These are phyloP conservation scores for Crossocerus cetratus DNA, from an alignment of 2,888 invertebrate genomes.

Conservation along the genomic window DNA sequence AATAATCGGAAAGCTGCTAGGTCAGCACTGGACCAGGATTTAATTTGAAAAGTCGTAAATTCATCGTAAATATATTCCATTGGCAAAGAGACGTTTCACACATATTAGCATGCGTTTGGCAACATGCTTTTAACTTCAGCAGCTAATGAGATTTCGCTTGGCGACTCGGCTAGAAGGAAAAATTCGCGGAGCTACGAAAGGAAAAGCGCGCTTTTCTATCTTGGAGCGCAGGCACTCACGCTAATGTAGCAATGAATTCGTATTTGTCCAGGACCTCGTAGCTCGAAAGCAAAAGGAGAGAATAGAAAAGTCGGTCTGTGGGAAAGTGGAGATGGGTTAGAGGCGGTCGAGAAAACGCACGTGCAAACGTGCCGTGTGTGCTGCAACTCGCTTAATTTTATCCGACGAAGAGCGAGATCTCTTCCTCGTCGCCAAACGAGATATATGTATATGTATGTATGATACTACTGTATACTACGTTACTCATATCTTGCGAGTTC, in stretches of 20 bases:
- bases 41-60: background rate
- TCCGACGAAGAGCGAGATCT: conserved; percentile 34
- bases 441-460: conserved; percentile 6
- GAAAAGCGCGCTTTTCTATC: conserved; percentile 23
- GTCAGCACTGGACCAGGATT: background rate
- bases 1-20: background rate
- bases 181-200: conserved; percentile 10
- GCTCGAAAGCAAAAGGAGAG: conserved; percentile 45
- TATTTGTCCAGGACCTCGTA: conserved; percentile 61
- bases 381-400: conserved; percentile 52
- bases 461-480: too few species aligned
- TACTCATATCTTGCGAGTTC: too few species aligned
- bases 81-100: background rate
- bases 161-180: background rate
- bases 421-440: conserved; percentile 28
- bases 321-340: background rate
- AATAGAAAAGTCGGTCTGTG: conserved; percentile 18
- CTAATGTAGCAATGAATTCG: conserved; percentile 67
- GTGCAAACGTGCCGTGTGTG: conserved; percentile 47
- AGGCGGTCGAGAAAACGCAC: conserved; percentile 39
- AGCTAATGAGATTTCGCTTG: too few species aligned
- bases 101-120: too few species aligned
- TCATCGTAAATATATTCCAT: background rate
- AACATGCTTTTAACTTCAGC: too few species aligned
- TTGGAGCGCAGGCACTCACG: conserved; percentile 48